Percentiles rank a stretch among this genome's conserved stretches.
Conservation (phyloP, 2,797 vertebrate genomes). For the Gallinago stenura region DNA sequence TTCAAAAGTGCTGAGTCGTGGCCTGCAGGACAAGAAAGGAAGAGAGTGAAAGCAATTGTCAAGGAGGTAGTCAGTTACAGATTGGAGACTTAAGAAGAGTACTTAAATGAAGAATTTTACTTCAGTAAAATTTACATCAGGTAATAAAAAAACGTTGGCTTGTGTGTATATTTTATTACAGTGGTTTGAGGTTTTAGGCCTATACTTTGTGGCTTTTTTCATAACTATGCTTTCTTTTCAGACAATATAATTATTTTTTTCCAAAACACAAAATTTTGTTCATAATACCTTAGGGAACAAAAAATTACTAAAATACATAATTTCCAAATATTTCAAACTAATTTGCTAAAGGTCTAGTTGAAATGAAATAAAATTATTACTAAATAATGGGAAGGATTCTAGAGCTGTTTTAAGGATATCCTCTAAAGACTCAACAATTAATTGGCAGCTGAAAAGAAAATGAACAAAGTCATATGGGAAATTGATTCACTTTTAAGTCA, state of each 20-base stretch:
- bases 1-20: neutral
- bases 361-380: conserved; percentile 1
- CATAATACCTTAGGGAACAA: neutral
- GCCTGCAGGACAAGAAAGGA: neutral
- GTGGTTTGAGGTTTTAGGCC: neutral
- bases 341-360: neutral
- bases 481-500: conserved; percentile 6
- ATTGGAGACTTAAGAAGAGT: neutral
- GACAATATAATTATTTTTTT: neutral
- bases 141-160: neutral
- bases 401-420: neutral
- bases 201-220: neutral
- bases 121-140: neutral
- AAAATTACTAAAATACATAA: neutral
- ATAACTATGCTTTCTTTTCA: neutral
- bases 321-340: neutral
- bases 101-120: neutral
- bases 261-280: neutral
- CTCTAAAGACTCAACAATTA: neutral
- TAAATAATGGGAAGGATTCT: neutral
- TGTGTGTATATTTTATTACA: neutral
- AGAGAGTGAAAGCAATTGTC: neutral
- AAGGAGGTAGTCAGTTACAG: neutral
- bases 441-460: neutral
- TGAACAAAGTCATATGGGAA: neutral